Base-by-base conservation (phyloP, 2,888 invertebrate species). In the Anarsia innoxiella region DNA sequence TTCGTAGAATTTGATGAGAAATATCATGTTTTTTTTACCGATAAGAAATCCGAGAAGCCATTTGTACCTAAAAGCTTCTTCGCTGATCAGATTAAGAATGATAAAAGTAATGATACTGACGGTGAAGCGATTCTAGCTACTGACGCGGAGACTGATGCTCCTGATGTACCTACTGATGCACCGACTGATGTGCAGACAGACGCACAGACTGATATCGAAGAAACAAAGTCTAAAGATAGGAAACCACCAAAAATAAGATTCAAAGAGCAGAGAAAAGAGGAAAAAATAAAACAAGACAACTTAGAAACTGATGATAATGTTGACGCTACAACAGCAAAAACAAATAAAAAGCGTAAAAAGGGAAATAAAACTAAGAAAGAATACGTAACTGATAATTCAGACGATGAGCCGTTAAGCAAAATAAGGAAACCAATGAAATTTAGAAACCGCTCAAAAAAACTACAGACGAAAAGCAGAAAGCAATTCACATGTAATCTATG, bases 1-100 rank as follows among this genome's bases (percentile, higher is more conserved):
- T 75, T 57, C 14, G 74, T 80, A 5, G 76, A 79, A 30, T 82
- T 80, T 44, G 72, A 80, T 53, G 56, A 76, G 1, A 65, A 68
- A 2, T 77, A 70, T 30, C 65, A 78, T 48, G 83, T 83, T 0
- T 72, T 56, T 41, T 83, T 83, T 33, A 53, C 60, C 0, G 66
- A 69, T 1, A 61, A 63, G n/a, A 77, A 70, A 44, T 70, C 77
- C 0, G 59, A 56, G 0, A 60, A 67, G 0, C 64, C 71, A 0
- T 66, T 68, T 30, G 40, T 56, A 10, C 67, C 70, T 0, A 49
- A 45, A 39, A 52, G 56, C 34, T 19, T 23, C 23, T 15, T 38
- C 16, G 9, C 6, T 23, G 34, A 49, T 16, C 16, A 36, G 8
- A 11, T 23, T 3, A 14, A 23, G 13, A 27, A 3, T 5, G 11